Evolutionary conservation across 2,888 invertebrate genomes (phyloP), one percentile per base, ranked within the genome.

Genomic region (Alitta virens): DNA sequence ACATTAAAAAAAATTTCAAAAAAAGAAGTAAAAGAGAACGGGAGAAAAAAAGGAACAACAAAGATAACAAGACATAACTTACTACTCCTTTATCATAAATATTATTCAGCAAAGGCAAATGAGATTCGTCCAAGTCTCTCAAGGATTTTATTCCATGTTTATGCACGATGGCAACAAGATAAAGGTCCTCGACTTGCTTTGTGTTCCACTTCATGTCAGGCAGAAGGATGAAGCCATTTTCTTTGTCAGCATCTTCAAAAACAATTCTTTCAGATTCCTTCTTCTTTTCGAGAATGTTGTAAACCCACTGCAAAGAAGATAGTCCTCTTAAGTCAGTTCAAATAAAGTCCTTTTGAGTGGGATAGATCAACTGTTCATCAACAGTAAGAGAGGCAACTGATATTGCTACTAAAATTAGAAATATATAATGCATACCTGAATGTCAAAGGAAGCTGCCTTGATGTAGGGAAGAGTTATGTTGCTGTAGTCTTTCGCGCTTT

Each of bases 161-260:
- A 70, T 89, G 87, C 0, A 89, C 86, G 62, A 99, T 88, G 0
- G 92, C 97, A 60, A 94, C 83, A 7, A 93, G 82, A 79, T 98
- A 94, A 16, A 99, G 82, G 0, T 90, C 90, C 74, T 92, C 91
- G 21, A 88, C 69, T 53, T 85, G 83, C 51, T 86, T 81, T 16
- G 92, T 91, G 83, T 96, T 91, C 98, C 99, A 99, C 82, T 99
- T 99, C 62, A 97, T 85, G 83, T 99, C 99, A 0, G 94, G 95
- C 0, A 95, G 76, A 16, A 99, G 82, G 16, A 98, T 85, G 43
- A 71, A 98, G 0, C 79, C 81, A 16, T 56, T 88, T 51, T 87
- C 86, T 1, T 90, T 87, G 78, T 92, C 89, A 3, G 86, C 73
- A 80, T 94, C 91, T 79, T 92, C 91, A 78, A 88, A 90, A 5